Evolutionary conservation across 1,140 invertebrate species (phyloP), one percentile per base, ranked within the genome.

Genomic region (Scaptomyza graminum): DNA sequence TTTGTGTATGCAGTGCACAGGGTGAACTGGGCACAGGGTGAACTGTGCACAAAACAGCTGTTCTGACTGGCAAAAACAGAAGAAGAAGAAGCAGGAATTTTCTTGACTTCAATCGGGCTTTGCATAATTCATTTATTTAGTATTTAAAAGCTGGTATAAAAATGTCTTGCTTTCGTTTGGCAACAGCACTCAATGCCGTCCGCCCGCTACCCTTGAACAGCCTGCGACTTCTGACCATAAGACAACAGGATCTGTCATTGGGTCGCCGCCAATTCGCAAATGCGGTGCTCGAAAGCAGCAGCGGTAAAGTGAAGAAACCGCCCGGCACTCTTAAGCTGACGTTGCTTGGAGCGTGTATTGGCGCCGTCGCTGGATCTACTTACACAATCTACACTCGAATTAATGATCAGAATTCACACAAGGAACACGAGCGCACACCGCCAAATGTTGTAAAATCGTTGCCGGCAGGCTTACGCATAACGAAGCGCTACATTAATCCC

Each of bases 401-500:
- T 49, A 73, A 49, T 6, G 88, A 91, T 43, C 74, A 71, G 8
- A 76, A 52, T 16, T 61, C 84, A 11, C 90, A 91, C 73, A 90
- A 88, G 63, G 90, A 88, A 47, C 90, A 91, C 43, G 76, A 91
- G 44, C 79, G 79, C 16, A 84, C 73, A 2, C 90, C 92, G 56
- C 89, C 92, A 39, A 93, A 93, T 56, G 76, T 93, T 25, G 59
- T 93, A 1, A 92, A 93, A 5, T 91, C 93, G 44, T 90, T 93
- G 62, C 91, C 92, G 2, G 73, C 91, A 13, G 79, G 91, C n/a
- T 89, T 93, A 39, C 88, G 92, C 41, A 60, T 93, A 15, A 82
- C 95, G 0, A 92, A 93, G 57, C 87, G 94, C 94, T 92, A 96
- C 57, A 74, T 93, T 6, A 95, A 93, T 90, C 93, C 94, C 8